Base-by-base conservation (phyloP, 2,113 vertebrate species). In the Grallaria varia region DNA sequence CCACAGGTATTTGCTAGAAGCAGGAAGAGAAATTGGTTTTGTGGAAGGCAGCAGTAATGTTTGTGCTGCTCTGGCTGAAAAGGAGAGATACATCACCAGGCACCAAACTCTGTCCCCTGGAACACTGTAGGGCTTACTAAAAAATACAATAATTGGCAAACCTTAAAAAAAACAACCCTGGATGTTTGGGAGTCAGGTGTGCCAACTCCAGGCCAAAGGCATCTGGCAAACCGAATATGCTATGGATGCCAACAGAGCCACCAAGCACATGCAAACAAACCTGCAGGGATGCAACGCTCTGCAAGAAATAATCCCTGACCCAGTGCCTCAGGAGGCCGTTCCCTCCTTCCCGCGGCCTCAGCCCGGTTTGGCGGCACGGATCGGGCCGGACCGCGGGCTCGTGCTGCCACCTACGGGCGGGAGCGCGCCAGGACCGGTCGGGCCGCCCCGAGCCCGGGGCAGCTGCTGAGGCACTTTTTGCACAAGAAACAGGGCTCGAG, bases 321-420 rank as follows among this genome's bases (percentile, higher is more conserved):
- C 56, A 49, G 78, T 1, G 84, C 17, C 76, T 73, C 52, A 2
- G 66, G 89, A 91, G 2, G 66, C 47, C 64, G 62, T 69, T 64
- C 88, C 73, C 62, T 52, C 10, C 22, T 47, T 72, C 78, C 95
- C 62, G 88, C 27, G 63, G 74, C 62, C 52, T 66, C 17, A 60
- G 87, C 75, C 49, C 47, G 77, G 62, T 10, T 63, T 28, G 78
- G 75, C 22, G 12, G 17, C 59, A 1, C 28, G 44, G 37, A 42
- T 31, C 7, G 47, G 71, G 47, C 63, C 2, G 71, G 71, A 40
- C 5, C 63, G 6, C 13, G 31, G 39, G 68, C 59, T 60, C 8
- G 27, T 95, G 93, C 96, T 94, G 95, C 96, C 96, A 92, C n/a
- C 97, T 97, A 66, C 18, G 18, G 87, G 72, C 56, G 56, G 56